Base-by-base conservation (phyloP, 2,888 invertebrate species). In the Hartigia nigra region DNA sequence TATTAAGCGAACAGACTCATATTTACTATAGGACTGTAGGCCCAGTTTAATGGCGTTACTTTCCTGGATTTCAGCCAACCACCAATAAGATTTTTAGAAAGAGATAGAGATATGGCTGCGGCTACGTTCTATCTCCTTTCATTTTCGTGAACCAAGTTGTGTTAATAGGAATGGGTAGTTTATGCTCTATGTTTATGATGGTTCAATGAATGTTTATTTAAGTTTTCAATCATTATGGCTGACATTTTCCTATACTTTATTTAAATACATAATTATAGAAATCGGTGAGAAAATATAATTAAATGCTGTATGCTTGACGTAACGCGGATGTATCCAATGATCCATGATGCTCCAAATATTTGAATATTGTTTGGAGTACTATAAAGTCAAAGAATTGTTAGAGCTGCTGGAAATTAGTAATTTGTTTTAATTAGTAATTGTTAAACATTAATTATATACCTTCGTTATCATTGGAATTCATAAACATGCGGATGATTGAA, bases 401-500 rank as follows among this genome's bases (percentile, higher is more conserved):
- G 14, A 72, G 72, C 69, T 69, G 69, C 74, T 77, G 35, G 31
- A 34, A 12, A 34, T 12, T 69, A 14, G 31, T 31, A 76, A 78
- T 32, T 70, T 70, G 1, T n/a, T n/a, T n/a, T n/a, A n/a, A n/a
- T n/a, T n/a, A n/a, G n/a, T n/a, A n/a, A n/a, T n/a, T n/a, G n/a
- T n/a, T n/a, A n/a, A n/a, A 34, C 55, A 69, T 4, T 12, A 14
- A 74, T 37, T 69, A 12, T 77, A 23, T 84, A 84, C 88, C 87
- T 84, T 81, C 83, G 82, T 88, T 88, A 81, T 92, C 92, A 31
- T 82, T 77, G 3, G 82, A 74, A 37, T 89, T 87, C 87, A 92
- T 87, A 84, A 92, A 92, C 89, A 92, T 88, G 23, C 83, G 81
- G 1, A 90, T 83, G 39, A 92, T 91, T 36, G 88, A 84, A 81